These are phyloP conservation scores for Hypsopygia costalis DNA, from an alignment of 2,888 invertebrate species.

Conservation along the genomic window DNA sequence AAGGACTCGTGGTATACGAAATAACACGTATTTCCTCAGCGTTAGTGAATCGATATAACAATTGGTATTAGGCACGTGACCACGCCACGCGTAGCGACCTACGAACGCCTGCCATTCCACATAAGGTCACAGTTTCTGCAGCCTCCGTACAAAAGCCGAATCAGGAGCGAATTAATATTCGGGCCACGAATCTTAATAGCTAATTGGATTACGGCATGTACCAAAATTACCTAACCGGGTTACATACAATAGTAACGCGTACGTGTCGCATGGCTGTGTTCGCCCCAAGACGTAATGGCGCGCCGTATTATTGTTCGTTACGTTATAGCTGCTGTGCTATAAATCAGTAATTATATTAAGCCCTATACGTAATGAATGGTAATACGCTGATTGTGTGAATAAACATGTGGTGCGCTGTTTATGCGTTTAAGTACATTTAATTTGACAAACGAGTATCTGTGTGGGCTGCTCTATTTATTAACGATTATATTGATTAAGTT, in stretches of 20 bases:
- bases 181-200: constrained; percentile 77
- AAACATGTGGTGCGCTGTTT: constrained; percentile 29
- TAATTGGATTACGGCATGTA: constrained; percentile 80
- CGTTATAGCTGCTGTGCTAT: constrained; percentile 47
- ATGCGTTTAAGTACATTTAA: constrained; percentile 6
- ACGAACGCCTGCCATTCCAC: no score
- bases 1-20: no score
- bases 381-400: constrained; percentile 33
- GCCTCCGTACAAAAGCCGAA: constrained; percentile 58
- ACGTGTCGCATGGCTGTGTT: constrained; percentile 45
- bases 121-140: constrained; percentile 55
- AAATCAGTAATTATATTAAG: constrained; percentile 66
- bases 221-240: constrained; percentile 74
- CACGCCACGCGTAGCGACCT: constrained; percentile 24
- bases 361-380: constrained; percentile 44
- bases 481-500: no score
- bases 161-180: constrained; percentile 73
- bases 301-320: constrained; percentile 53
- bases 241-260: constrained; percentile 63
- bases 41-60: constrained; percentile 35
- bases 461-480: no score
- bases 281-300: constrained; percentile 30
- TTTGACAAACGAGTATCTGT: background rate
- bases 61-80: constrained; percentile 29
- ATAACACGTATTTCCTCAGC: no score